Percentiles rank a stretch among this genome's conserved stretches.
These are phyloP conservation scores for Damaliscus lunatus DNA, from an alignment of 2,113 vertebrate species.

Conservation along the genomic window DNA sequence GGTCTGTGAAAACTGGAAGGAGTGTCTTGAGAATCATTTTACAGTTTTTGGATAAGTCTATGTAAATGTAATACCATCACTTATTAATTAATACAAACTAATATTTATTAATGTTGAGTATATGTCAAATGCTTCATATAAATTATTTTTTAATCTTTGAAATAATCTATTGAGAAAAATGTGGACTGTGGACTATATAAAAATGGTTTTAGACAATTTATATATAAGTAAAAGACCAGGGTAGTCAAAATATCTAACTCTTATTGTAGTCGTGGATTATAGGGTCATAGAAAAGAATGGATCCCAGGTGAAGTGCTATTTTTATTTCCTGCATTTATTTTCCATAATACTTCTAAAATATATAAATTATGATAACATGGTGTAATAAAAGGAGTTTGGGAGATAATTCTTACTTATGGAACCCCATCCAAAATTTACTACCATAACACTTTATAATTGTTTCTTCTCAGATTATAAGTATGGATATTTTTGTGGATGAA, in stretches of 20 bases:
- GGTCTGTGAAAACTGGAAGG: neutral
- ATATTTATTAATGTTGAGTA: neutral
- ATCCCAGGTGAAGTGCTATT: neutral
- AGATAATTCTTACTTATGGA: slow-evolving; percentile 16
- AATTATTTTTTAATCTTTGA: neutral
- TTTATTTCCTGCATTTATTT: slow-evolving; percentile 16
- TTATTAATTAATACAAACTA: neutral
- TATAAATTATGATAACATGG: neutral
- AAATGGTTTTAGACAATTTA: neutral
- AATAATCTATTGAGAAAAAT: neutral
- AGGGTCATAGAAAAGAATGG: neutral
- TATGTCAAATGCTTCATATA: neutral
- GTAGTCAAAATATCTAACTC: neutral
- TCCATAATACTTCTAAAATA: neutral
- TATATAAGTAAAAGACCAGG: neutral
- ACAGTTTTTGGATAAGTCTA: neutral
- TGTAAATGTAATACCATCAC: neutral
- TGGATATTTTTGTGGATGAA: neutral
- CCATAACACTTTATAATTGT: neutral
- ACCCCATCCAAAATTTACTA: neutral
- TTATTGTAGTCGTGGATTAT: neutral
- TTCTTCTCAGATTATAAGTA: neutral
- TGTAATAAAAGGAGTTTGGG: neutral
- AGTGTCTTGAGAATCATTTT: neutral
- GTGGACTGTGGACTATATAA: neutral